Base-by-base conservation (phyloP, 2,797 vertebrate species). In the Parauchenoglanis punctatus region DNA sequence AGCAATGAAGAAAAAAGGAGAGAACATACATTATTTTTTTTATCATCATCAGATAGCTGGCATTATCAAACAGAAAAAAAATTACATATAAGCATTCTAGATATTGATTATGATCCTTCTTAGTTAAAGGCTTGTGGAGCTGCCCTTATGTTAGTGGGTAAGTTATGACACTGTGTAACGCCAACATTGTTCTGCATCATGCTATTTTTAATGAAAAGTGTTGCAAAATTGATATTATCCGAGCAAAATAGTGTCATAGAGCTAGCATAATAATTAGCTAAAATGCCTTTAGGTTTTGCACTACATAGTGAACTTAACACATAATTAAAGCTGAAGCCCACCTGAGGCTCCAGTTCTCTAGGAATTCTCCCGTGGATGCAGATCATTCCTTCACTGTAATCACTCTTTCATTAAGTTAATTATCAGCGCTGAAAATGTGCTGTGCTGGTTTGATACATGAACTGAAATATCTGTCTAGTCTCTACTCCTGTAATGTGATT, bases 401-500 rank as follows among this genome's bases (percentile, higher is more conserved):
- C 28, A 12, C 4, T 20, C 61, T 49, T 80, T 72, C 77, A 77
- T 81, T 83, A 40, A 25, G 59, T 56, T 56, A 56, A 86, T 83
- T 86, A 89, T 49, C 54, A n/a, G 63, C 3, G 40, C 81, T 46
- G 75, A 81, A 85, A 83, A 44, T 35, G 28, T 83, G 17, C 77
- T 65, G 88, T 86, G 63, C 58, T 83, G 56, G 83, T 89, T 58
- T 82, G 81, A 86, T 86, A 77, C 63, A 44, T 86, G 67, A 85
- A 80, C 49, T 68, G 77, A 58, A 52, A 28, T 78, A 70, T 61
- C 84, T 80, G 58, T 56, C 81, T 52, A 83, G 85, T 87, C 77
- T 85, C n/a, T 82, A 25, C 72, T 68, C 13, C 18, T 61, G 87
- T 87, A 88, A 89, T 25, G 63, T 81, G 86, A 91, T 61, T 85